Conservation (phyloP, 2,797 vertebrate genomes). For the Ara ararauna region DNA sequence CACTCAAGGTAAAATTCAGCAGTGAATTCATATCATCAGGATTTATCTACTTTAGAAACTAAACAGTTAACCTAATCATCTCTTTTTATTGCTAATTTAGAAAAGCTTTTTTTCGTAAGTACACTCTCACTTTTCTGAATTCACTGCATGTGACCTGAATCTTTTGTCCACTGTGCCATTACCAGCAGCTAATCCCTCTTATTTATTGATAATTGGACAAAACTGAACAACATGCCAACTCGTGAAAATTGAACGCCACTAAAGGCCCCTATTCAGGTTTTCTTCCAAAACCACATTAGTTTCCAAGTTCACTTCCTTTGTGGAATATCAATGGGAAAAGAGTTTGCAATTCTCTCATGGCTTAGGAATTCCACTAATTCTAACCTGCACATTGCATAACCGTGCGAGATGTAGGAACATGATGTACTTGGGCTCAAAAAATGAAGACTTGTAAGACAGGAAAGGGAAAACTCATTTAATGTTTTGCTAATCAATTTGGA, state of each 20-base stretch:
- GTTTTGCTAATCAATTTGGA: constrained; percentile 41
- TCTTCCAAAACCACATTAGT: constrained; percentile 69
- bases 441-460: constrained; percentile 12
- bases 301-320: constrained; percentile 82
- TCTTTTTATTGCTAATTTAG: constrained; percentile 82
- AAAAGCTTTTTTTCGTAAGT: constrained; percentile 72
- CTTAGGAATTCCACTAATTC: constrained; percentile 79
- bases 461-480: constrained; percentile 22
- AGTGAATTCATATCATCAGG: constrained; percentile 71
- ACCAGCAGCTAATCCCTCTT: constrained; percentile 82
- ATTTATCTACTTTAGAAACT: constrained; percentile 79
- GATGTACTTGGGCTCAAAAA: constrained; percentile 24
- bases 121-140: constrained; percentile 81
- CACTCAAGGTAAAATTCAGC: constrained; percentile 65
- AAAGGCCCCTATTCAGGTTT: constrained; percentile 77
- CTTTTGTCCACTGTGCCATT: constrained; percentile 79
- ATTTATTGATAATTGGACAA: constrained; percentile 84
- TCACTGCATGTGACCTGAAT: constrained; percentile 78
- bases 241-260: constrained; percentile 70
- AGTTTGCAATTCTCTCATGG: constrained; percentile 78
- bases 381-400: constrained; percentile 68
- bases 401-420: constrained; percentile 53
- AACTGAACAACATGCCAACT: constrained; percentile 80
- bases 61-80: constrained; percentile 83
- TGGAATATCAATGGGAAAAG: constrained; percentile 78